Evolutionary conservation across 2,113 vertebrate species (phyloP), one percentile per base, ranked within the genome.

Genomic region (Syngnathus scovelli): DNA sequence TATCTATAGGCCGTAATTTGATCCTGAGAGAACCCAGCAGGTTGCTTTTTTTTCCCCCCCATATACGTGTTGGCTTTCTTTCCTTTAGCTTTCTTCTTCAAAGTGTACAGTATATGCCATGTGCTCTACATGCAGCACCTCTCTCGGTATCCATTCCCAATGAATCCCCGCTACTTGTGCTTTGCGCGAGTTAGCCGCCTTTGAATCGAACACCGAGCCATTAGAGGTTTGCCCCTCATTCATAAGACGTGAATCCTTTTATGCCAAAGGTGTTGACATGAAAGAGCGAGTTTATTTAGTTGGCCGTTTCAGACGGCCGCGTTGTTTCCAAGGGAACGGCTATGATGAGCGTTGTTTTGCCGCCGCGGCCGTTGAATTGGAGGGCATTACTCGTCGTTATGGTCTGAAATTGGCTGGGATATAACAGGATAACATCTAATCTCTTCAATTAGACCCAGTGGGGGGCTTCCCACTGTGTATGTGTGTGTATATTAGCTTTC

Each of bases 351-450:
- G 75, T 83, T 81, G 74, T 80, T 58, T 62, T 77, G 77, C 80
- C 85, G 79, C 70, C 77, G 75, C 78, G 85, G 84, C 83, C 83
- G 75, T 78, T 72, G 82, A 85, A 88, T 84, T 86, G 76, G 72
- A 72, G 70, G 70, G 80, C 84, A 82, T 80, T 88, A 86, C 78
- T 77, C 84, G 80, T 83, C 72, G 85, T 76, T 87, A 83, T 85
- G 81, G 78, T 79, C 71, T 85, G 84, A 86, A 87, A 89, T 86
- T 88, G 88, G 78, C 77, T 76, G 72, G 83, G 83, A 86, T 89
- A 85, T 85, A 86, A 83, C 68, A 71, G 88, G 86, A 89, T 89
- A 86, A 87, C 80, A 84, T 87, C 84, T 89, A 87, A 89, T 88
- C 88, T 88, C 88, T 85, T 87, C 86, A 88, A 89, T 88, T 89